Conservation (phyloP, 2,888 invertebrate species). For the Pheosia gnoma region DNA sequence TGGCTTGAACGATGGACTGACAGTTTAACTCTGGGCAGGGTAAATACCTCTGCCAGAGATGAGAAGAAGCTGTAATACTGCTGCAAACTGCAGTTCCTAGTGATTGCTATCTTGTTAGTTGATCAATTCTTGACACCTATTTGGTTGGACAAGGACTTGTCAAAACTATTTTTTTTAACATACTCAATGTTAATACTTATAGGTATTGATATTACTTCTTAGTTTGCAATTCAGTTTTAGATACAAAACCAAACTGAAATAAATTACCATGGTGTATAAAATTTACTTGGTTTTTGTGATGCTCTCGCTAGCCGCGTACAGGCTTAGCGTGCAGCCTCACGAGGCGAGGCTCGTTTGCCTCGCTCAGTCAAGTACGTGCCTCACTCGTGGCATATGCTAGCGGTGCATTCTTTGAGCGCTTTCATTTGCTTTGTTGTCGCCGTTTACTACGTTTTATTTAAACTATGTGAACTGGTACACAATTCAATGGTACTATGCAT, state of each 20-base stretch:
- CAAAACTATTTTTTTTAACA: neutral
- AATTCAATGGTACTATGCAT: no score
- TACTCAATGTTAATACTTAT: neutral
- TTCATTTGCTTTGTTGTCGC: no score
- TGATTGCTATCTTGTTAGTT: neutral
- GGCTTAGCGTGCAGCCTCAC: no score
- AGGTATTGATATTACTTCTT: no score
- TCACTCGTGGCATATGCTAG: no score
- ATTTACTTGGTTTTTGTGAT: no score
- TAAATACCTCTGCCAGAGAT: neutral
- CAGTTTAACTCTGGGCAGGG: neutral
- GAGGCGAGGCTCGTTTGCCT: no score
- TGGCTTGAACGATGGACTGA: neutral
- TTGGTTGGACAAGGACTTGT: neutral
- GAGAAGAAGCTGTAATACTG: neutral
- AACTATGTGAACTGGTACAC: no score
- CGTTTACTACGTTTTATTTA: no score
- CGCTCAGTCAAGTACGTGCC: no score
- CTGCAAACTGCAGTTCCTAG: neutral
- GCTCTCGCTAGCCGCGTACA: no score
- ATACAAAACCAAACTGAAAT: neutral
- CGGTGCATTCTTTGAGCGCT: no score
- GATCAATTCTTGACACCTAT: neutral
- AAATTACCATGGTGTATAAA: neutral
- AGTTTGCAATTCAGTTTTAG: neutral